These are phyloP conservation scores for Cyprinella venusta DNA, from an alignment of 2,797 vertebrate species.

Conservation along the genomic window DNA sequence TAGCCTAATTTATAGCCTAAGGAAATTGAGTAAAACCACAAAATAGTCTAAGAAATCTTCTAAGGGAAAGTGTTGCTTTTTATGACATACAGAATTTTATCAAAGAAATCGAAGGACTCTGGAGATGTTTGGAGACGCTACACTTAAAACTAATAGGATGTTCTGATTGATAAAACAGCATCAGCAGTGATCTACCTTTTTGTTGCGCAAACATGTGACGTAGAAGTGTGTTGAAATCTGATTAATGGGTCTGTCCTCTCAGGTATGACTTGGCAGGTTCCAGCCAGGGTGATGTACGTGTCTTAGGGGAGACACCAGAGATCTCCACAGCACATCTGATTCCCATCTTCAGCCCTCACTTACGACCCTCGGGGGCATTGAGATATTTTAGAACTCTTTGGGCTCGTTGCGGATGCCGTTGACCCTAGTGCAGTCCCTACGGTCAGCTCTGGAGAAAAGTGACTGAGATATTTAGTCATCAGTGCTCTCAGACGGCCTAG, in stretches of 20 bases:
- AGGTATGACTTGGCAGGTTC: slow-evolving; percentile 13
- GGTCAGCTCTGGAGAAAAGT: slow-evolving; percentile 49
- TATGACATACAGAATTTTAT: not conserved
- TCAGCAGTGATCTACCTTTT: not conserved
- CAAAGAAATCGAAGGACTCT: not conserved
- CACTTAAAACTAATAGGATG: not conserved
- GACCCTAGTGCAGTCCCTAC: slow-evolving; percentile 53
- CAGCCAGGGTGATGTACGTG: slow-evolving; percentile 47
- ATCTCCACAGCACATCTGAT: slow-evolving; percentile 39
- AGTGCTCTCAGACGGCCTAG: slow-evolving; percentile 51
- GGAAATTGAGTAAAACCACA: not conserved
- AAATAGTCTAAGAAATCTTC: not conserved
- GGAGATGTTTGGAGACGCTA: not conserved
- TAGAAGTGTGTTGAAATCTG: slow-evolving; percentile 44
- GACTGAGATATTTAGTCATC: slow-evolving; percentile 56
- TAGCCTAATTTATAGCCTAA: not conserved
- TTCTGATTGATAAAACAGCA: slow-evolving; percentile 9
- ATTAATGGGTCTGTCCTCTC: slow-evolving; percentile 44
- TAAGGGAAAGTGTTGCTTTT: not conserved
- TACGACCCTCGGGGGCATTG: slow-evolving; percentile 26
- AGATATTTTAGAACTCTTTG: slow-evolving; percentile 2
- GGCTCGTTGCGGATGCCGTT: slow-evolving; percentile 43
- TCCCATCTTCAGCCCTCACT: slow-evolving; percentile 33
- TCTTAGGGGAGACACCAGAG: slow-evolving; percentile 30
- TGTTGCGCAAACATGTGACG: slow-evolving; percentile 7